These are phyloP conservation scores for Habrosyne pyritoides DNA, from an alignment of 2,888 invertebrate species.

Conservation along the genomic window DNA sequence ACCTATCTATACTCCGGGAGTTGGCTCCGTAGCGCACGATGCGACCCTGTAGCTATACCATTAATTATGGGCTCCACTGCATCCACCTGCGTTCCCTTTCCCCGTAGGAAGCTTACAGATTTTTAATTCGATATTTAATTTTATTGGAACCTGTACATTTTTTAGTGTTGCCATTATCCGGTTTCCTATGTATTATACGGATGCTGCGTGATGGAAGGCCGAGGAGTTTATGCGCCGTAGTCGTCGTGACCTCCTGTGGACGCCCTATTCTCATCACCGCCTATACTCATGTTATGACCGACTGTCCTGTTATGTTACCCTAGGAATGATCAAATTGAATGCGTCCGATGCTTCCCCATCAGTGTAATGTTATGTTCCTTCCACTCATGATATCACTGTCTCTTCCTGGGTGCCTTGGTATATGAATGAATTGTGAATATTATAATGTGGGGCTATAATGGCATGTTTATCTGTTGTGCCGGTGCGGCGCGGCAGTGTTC, in stretches of 20 bases:
- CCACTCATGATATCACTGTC: conserved; percentile 2
- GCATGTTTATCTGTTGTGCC: conserved; percentile 82
- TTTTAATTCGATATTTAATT: background rate
- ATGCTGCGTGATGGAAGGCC: background rate
- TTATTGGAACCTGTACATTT: background rate
- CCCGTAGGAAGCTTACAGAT: background rate
- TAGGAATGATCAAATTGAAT: background rate
- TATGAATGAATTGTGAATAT: conserved; percentile 31
- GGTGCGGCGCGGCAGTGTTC: conserved; percentile 90
- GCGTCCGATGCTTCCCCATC: conserved; percentile 5
- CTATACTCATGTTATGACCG: conserved; percentile 1
- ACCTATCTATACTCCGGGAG: background rate
- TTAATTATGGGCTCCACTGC: background rate
- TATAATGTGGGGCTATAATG: conserved; percentile 60
- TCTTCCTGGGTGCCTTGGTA: conserved; percentile 24
- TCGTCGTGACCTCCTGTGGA: background rate
- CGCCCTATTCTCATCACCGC: background rate
- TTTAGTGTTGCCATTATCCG: background rate
- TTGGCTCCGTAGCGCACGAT: background rate
- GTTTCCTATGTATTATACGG: background rate
- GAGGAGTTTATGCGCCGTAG: background rate
- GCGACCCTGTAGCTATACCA: background rate
- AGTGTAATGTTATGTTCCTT: conserved; percentile 2
- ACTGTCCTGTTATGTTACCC: background rate
- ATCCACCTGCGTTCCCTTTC: background rate